phyloP scores from a whole-genome alignment of 2,113 vertebrate genomes.

The Plotosus lineatus region DNA sequence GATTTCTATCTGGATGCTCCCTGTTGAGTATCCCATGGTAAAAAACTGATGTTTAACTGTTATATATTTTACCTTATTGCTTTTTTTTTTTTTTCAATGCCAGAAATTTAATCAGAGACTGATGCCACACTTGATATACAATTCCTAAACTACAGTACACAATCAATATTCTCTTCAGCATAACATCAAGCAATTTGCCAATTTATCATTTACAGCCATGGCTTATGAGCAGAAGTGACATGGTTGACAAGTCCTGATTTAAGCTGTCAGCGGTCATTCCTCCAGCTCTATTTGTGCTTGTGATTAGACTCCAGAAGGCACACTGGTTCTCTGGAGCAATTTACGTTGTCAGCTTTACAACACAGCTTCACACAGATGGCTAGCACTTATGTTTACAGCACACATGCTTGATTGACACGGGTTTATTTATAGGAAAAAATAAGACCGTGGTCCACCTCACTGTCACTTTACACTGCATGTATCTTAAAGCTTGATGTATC shows the following conservation, averaged over 20 bases:
- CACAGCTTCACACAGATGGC: constrained; percentile 29
- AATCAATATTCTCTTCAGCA: background rate
- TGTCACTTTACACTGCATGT: background rate
- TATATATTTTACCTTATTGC: background rate
- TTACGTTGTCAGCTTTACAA: constrained; percentile 40
- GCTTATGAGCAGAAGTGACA: constrained; percentile 21
- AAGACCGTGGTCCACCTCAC: background rate
- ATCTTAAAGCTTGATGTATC: constrained; percentile 8
- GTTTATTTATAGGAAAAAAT: constrained; percentile 36
- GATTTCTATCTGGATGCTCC: too few relatives aligned
- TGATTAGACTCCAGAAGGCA: constrained; percentile 27
- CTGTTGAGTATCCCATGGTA: too few relatives aligned
- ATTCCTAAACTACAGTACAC: background rate
- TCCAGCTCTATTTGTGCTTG: constrained; percentile 30
- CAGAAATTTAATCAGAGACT: background rate
- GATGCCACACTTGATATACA: background rate
- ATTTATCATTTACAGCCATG: constrained; percentile 29
- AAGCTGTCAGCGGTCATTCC: constrained; percentile 29
- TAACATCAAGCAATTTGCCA: background rate
- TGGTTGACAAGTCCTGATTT: constrained; percentile 9
- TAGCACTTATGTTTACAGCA: constrained; percentile 20
- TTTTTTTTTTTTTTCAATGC: background rate
- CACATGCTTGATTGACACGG: constrained; percentile 29
- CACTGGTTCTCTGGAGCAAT: background rate
- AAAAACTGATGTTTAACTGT: background rate